A percentile compares a stretch with the other conserved stretches of the same genome.
Evolutionary conservation across 2,888 invertebrate genomes (phyloP).

Genomic region (Phorcus lineatus): DNA sequence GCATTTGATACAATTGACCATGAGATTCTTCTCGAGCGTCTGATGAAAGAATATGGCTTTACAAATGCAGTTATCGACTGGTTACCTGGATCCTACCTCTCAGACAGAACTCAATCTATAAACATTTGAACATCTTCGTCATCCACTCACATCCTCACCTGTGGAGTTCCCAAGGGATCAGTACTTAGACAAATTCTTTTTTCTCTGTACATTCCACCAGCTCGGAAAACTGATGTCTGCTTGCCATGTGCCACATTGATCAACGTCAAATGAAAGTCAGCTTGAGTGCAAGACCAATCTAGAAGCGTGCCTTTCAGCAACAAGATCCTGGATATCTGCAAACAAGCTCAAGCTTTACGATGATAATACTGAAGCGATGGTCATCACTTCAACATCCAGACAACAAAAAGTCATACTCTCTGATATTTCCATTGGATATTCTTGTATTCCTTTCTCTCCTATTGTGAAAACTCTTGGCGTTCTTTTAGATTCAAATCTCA

Average conservation of each 20-base stretch:
- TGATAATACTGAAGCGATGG: neutral
- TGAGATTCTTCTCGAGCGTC: neutral
- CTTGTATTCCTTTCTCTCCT: neutral
- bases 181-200: too few relatives aligned
- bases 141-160: too few relatives aligned
- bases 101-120: neutral
- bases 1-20: neutral
- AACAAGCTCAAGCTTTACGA: too few relatives aligned
- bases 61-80: neutral
- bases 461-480: neutral
- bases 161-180: too few relatives aligned
- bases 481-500: neutral
- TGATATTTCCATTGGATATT: neutral
- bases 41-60: neutral
- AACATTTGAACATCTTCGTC: too few relatives aligned
- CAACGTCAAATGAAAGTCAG: too few relatives aligned
- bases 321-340: too few relatives aligned
- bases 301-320: too few relatives aligned
- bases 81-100: neutral
- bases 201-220: too few relatives aligned
- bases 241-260: too few relatives aligned
- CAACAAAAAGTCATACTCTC: neutral
- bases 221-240: too few relatives aligned
- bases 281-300: too few relatives aligned
- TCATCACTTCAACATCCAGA: neutral